A percentile compares a stretch with the other conserved stretches of the same genome.
These are phyloP conservation scores for Lontra canadensis DNA, from an alignment of 2,113 vertebrate species.

Conservation along the genomic window DNA sequence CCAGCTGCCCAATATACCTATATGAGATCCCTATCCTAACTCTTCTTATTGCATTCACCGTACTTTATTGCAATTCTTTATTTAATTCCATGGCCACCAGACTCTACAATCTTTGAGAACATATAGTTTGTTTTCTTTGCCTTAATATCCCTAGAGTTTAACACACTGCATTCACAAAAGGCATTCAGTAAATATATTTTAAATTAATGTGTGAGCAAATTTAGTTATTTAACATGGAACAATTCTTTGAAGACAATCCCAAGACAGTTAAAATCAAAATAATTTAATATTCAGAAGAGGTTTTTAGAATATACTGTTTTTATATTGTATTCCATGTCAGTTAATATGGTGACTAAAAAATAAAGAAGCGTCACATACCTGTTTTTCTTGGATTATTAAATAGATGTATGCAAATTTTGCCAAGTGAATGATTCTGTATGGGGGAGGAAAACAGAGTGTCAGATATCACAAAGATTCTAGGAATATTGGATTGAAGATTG, in stretches of 20 bases:
- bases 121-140: not conserved
- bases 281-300: slow-evolving; percentile 17
- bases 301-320: slow-evolving; percentile 21
- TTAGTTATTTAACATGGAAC: not conserved
- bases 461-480: not conserved
- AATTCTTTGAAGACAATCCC: not conserved
- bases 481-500: slow-evolving; percentile 4
- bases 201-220: not conserved
- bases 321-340: not conserved
- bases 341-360: slow-evolving; percentile 1
- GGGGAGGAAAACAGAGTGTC: not conserved
- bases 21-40: not conserved
- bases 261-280: slow-evolving; percentile 6
- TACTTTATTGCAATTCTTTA: not conserved
- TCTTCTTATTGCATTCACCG: not conserved
- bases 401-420: slow-evolving; percentile 2
- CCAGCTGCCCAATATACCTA: not conserved
- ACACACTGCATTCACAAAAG: not conserved
- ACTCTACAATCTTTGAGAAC: not conserved
- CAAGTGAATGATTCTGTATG: not conserved
- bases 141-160: not conserved
- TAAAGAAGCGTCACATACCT: not conserved
- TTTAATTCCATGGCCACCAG: not conserved
- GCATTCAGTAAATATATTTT: not conserved
- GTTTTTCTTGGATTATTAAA: slow-evolving; percentile 47